A percentile compares a stretch with the other conserved stretches of the same genome.
These are phyloP conservation scores for Lethocerus indicus DNA, from an alignment of 1,140 invertebrate species.

Conservation along the genomic window DNA sequence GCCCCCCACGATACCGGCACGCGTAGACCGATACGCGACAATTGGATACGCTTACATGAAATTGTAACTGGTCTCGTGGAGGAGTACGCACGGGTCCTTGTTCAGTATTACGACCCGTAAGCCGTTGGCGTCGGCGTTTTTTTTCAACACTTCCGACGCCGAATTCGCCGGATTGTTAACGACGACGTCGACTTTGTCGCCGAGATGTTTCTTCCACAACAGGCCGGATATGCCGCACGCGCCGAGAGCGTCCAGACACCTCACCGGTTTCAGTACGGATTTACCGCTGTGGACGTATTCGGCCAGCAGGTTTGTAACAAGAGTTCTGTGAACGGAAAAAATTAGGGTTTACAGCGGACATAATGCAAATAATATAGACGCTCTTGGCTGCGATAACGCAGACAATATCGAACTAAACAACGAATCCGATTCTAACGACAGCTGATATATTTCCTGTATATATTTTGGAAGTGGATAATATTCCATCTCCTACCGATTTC, in stretches of 20 bases:
- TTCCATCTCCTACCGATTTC: too few species aligned
- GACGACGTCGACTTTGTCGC: slow-evolving; percentile 8
- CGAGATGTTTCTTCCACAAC: slow-evolving; percentile 9
- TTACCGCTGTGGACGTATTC: slow-evolving; percentile 4
- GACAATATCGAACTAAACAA: too few species aligned
- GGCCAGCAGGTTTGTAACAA: slow-evolving; percentile 1
- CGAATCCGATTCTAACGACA: too few species aligned
- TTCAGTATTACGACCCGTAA: background rate
- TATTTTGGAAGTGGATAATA: too few species aligned
- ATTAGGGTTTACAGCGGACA: too few species aligned
- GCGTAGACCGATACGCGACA: background rate
- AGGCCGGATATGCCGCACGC: slow-evolving; percentile 2
- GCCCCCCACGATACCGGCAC: background rate
- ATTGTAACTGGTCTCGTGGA: slow-evolving; percentile 12
- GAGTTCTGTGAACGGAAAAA: slow-evolving; percentile 1
- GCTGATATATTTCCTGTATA: too few species aligned
- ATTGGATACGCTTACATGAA: slow-evolving; percentile 9
- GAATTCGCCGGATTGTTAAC: slow-evolving; percentile 3
- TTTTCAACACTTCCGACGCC: background rate
- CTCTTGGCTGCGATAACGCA: too few species aligned
- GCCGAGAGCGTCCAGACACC: slow-evolving; percentile 8
- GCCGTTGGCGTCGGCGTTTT: slow-evolving; percentile 2
- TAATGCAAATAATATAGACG: too few species aligned
- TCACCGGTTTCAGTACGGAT: slow-evolving; percentile 11
- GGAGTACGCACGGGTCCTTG: slow-evolving; percentile 9